Conservation (phyloP, 1,140 invertebrate genomes). For the Pseudoatta argentina region DNA sequence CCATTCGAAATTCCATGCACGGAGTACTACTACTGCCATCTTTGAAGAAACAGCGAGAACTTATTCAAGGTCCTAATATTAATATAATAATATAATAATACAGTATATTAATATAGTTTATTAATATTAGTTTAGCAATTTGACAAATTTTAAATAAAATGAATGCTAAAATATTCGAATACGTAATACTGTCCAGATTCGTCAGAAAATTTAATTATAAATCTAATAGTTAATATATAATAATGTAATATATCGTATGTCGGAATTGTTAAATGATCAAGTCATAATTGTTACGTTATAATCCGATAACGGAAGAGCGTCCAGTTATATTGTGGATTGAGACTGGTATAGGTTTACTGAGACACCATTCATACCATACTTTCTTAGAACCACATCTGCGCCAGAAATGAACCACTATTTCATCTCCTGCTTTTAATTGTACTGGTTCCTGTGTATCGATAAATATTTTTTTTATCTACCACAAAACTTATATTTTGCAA, state of each 20-base stretch:
- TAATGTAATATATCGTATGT: background rate
- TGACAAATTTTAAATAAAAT: background rate
- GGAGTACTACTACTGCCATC: too few relatives aligned
- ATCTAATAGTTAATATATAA: constrained; percentile 7
- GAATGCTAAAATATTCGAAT: background rate
- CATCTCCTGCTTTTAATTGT: constrained; percentile 89
- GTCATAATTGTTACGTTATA: constrained; percentile 76
- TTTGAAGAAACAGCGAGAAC: too few relatives aligned
- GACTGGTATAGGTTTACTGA: constrained; percentile 89
- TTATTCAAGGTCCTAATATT: too few relatives aligned
- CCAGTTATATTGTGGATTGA: constrained; percentile 94
- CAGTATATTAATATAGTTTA: too few relatives aligned
- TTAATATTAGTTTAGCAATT: background rate
- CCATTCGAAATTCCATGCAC: too few relatives aligned
- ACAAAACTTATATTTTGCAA: background rate
- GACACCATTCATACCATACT: constrained; percentile 99
- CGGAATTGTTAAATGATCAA: background rate
- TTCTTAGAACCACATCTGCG: constrained; percentile 91
- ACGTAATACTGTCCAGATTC: background rate
- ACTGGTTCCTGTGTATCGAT: constrained; percentile 90
- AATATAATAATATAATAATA: too few relatives aligned
- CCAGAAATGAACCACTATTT: constrained; percentile 95
- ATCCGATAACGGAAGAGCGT: constrained; percentile 90
- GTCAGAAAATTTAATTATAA: background rate
- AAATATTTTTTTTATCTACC: constrained; percentile 26